Base-by-base conservation (phyloP, 2,797 vertebrate species). In the Phylloscopus collybita region DNA sequence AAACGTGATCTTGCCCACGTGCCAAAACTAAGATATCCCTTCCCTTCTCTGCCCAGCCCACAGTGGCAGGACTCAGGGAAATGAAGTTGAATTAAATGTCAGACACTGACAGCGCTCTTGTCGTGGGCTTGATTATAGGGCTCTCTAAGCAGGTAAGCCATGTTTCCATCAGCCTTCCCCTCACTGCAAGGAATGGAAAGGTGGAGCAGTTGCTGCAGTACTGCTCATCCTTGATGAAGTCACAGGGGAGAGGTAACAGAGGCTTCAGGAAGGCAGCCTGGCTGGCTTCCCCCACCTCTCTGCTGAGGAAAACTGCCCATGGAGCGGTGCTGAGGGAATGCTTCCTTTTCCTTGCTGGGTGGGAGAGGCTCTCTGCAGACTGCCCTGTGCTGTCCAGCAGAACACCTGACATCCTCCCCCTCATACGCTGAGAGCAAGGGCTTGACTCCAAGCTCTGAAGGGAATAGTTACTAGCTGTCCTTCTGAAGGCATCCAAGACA, bases 361-460 rank as follows among this genome's bases (percentile, higher is more conserved):
- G 17, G 40, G 27, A 27, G 22, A 67, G 56, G 61, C 34, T 78
- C n/a, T 76, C 4, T 3, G 71, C 60, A 54, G 70, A 17, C 36
- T 75, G 34, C 49, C 18, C 40, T 5, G 1, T 60, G 49, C 61
- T 76, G 38, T 69, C 34, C 36, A 14, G 38, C 50, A 32, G 10
- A 59, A 67, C 2, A 4, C 44, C 32, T 64, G 13, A 18, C 2
- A 3, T 85, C 59, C 11, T 49, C 18, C 59, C 10, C 0, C 0
- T 64, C 16, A 10, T 34, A 2, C 0, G 0, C 38, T n/a, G 51
- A 47, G 50, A 42, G 53, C 53, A 9, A 60, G 56, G 62, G 12
- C 40, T 90, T 5, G 6, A 79, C 66, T 71, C 27, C 22, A 23
- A 12, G 34, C 36, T 78, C 51, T 1, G 1, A 50, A 42, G 51